Conservation (phyloP, 1,140 invertebrate species). For the Drosophila kanapiae region DNA sequence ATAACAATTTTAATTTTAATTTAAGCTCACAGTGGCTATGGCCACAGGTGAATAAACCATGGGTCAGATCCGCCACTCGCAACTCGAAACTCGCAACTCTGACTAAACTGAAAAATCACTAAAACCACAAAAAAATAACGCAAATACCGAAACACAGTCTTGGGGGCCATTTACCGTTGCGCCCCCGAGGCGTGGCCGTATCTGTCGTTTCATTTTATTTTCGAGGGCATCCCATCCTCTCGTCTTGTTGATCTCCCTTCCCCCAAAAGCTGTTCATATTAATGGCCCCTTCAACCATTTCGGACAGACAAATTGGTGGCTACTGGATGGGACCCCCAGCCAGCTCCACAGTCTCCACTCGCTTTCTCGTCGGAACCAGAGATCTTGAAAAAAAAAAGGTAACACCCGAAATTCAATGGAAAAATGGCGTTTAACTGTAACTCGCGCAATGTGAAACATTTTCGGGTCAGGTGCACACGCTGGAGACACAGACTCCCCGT, state of each 20-base stretch:
- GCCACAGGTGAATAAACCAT: slow-evolving; percentile 80
- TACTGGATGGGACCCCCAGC: slow-evolving; percentile 58
- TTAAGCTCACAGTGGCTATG: slow-evolving; percentile 64
- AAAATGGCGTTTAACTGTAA: slow-evolving; percentile 83
- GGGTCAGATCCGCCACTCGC: slow-evolving; percentile 39
- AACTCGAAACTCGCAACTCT: slow-evolving; percentile 14
- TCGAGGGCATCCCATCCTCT: slow-evolving; percentile 67
- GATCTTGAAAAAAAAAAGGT: slow-evolving; percentile 39
- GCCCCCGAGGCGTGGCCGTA: slow-evolving; percentile 74
- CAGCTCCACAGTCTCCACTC: slow-evolving; percentile 28
- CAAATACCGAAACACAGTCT: slow-evolving; percentile 27
- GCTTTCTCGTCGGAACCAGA: slow-evolving; percentile 39
- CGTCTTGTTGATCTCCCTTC: neutral
- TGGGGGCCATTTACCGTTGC: slow-evolving; percentile 77
- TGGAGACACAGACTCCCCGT: slow-evolving; percentile 12
- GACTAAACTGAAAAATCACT: slow-evolving; percentile 34
- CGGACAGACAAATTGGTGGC: slow-evolving; percentile 56
- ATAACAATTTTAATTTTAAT: slow-evolving; percentile 77
- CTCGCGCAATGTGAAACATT: slow-evolving; percentile 78
- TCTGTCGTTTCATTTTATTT: slow-evolving; percentile 58
- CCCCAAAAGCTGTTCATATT: slow-evolving; percentile 30
- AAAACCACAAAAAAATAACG: slow-evolving; percentile 12
- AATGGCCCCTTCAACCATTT: slow-evolving; percentile 57
- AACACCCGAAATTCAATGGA: slow-evolving; percentile 71
- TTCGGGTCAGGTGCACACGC: slow-evolving; percentile 76